Evolutionary conservation across 2,888 invertebrate species (phyloP).

Genomic region (Lycophotia porphyrea): DNA sequence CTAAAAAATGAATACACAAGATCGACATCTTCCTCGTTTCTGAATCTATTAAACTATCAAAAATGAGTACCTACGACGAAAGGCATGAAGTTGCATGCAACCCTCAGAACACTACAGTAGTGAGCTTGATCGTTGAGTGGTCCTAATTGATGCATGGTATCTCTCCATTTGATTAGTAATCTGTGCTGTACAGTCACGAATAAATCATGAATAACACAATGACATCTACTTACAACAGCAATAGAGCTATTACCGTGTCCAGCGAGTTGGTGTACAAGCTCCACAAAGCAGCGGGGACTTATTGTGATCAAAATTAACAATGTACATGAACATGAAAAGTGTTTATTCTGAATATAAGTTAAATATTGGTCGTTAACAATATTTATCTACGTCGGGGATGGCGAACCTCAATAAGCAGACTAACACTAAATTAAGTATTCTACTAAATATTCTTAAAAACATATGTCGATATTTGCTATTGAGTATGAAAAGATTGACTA

Average conservation of each 20-base stretch:
- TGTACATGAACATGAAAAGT: constrained; percentile 82
- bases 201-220: constrained; percentile 57
- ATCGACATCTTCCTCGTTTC: not conserved
- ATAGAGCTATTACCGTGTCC: constrained; percentile 73
- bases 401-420: constrained; percentile 68
- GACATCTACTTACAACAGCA: constrained; percentile 84
- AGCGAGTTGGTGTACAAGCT: constrained; percentile 72
- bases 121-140: not conserved
- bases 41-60: not conserved
- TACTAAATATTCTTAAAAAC: constrained; percentile 9
- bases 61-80: not conserved
- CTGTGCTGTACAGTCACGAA: constrained; percentile 42
- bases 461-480: constrained; percentile 14
- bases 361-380: constrained; percentile 84
- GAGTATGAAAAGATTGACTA: constrained; percentile 37
- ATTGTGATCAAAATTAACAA: constrained; percentile 80
- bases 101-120: not conserved
- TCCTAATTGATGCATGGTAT: not conserved
- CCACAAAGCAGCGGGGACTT: constrained; percentile 79
- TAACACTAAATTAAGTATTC: constrained; percentile 21
- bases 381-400: constrained; percentile 75
- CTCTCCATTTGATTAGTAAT: constrained; percentile 46
- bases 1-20: constrained; percentile 7
- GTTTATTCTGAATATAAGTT: constrained; percentile 80
- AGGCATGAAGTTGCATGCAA: constrained; percentile 3